A percentile compares a stretch with the other conserved stretches of the same genome.
Conservation (phyloP, 2,113 vertebrate genomes). For the Eupsittula cactorum region DNA sequence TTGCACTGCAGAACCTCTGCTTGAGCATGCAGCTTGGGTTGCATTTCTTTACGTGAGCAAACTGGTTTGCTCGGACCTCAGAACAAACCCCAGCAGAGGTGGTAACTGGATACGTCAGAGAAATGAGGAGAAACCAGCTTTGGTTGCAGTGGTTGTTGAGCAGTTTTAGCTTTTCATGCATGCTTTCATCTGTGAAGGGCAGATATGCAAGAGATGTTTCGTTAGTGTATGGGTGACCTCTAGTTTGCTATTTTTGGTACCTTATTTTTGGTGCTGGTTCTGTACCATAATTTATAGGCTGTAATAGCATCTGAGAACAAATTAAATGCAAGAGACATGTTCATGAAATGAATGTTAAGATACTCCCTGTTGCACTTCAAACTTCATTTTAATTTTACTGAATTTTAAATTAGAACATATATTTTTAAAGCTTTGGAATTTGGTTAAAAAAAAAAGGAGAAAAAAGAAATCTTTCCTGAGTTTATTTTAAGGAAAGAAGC, state of each 20-base stretch:
- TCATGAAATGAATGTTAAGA: background rate
- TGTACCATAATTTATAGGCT: background rate
- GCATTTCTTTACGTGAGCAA: fast-evolving
- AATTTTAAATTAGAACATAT: background rate
- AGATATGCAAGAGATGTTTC: background rate
- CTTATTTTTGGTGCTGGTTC: background rate
- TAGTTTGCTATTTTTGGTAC: background rate
- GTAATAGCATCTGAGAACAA: background rate
- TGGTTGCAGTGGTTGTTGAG: background rate
- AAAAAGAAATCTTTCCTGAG: background rate
- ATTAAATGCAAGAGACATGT: background rate
- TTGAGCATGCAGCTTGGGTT: background rate
- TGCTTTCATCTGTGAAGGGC: constrained; percentile 18
- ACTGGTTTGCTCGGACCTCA: background rate
- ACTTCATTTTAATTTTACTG: background rate
- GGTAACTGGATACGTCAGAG: background rate
- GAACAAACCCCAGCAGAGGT: background rate
- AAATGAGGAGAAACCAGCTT: background rate
- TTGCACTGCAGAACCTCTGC: background rate
- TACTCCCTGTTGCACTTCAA: background rate
- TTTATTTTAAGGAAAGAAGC: background rate
- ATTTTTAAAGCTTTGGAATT: background rate
- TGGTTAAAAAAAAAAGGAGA: background rate
- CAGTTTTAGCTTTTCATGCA: background rate
- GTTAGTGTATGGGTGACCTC: background rate